Evolutionary conservation across 1,140 invertebrate genomes (phyloP), one percentile per base, ranked within the genome.

Genomic region (Drosophila novamexicana): DNA sequence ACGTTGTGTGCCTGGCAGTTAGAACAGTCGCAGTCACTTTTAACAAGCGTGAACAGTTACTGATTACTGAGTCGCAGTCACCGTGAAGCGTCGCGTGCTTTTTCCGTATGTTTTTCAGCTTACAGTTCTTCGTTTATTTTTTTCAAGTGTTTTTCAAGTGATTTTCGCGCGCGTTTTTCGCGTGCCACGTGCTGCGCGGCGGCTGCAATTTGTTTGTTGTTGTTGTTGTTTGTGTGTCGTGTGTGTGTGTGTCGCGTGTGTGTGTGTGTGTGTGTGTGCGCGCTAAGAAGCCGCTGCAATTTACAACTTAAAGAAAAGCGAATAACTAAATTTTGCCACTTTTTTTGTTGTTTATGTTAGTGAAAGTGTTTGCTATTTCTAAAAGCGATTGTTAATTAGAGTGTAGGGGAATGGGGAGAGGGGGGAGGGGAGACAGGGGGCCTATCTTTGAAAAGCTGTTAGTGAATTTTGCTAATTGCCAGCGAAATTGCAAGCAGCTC

Each of bases 1-100:
- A 77, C 73, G 75, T 88, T 85, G 83, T 77, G 70, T 75, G 22
- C 22, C 44, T 79, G 39, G 47, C 39, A 57, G 57, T 40, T 40
- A 22, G 22, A 65, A 47, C 5, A 63, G 50, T 70, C 8, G 14
- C 37, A 18, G 65, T 59, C 54, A 59, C 53, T 18, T 54, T 57
- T 22, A 40, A 18, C 42, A 18, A 22, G 2, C 29, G 7, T 14
- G 12, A 3, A 14, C 10, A 22, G 22, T 22, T 2, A 22, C 22
- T 22, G 22, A 37, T 42, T 66, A 22, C 22, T 22, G 22, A 37
- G 53, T 66, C 44, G 12, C 58, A 63, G 67, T 54, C 58, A 37
- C 62, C 14, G 40, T 37, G 14, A 47, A 50, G 36, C 53, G 53
- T 66, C 69, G 74, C 74, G 74, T 62, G 42, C 32, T 65, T 66